Conservation (phyloP, 2,888 invertebrate species). For the Tryphoninae sp. region DNA sequence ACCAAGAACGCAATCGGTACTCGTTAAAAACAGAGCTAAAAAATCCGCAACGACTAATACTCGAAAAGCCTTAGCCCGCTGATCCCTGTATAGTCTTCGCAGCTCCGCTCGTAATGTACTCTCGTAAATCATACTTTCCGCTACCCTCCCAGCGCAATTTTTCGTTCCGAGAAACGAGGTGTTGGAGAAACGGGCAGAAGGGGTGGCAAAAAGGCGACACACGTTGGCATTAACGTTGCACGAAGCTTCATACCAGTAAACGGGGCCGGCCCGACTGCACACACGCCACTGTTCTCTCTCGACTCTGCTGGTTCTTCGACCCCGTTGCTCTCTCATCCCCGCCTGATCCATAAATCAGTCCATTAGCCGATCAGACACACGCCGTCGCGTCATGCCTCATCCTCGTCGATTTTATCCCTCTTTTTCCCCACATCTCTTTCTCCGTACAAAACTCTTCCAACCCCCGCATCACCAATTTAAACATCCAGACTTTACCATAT, state of each 20-base stretch:
- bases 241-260: slow-evolving; percentile 11
- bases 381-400: slow-evolving; percentile 15
- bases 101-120: not conserved
- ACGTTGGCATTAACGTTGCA: slow-evolving; percentile 3
- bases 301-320: slow-evolving; percentile 49
- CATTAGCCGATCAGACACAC: slow-evolving; percentile 64
- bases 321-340: slow-evolving; percentile 32
- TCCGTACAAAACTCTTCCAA: not conserved
- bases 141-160: not conserved
- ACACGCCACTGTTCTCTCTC: slow-evolving; percentile 34
- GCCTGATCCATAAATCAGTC: slow-evolving; percentile 66
- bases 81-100: slow-evolving; percentile 4
- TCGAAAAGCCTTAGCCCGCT: not conserved
- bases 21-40: slow-evolving; percentile 8
- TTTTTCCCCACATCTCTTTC: not conserved
- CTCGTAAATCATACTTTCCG: not conserved
- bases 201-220: not conserved
- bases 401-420: not conserved
- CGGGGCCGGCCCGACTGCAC: slow-evolving; percentile 38
- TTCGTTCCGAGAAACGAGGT: slow-evolving; percentile 18
- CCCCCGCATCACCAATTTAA: slow-evolving; percentile 60
- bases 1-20: not conserved
- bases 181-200: not conserved
- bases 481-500: slow-evolving; percentile 44
- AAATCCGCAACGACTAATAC: slow-evolving; percentile 18